Percentiles rank a stretch among this genome's conserved stretches.
Conservation (phyloP, 2,888 invertebrate species). For the Meiosimyza decipiens region DNA sequence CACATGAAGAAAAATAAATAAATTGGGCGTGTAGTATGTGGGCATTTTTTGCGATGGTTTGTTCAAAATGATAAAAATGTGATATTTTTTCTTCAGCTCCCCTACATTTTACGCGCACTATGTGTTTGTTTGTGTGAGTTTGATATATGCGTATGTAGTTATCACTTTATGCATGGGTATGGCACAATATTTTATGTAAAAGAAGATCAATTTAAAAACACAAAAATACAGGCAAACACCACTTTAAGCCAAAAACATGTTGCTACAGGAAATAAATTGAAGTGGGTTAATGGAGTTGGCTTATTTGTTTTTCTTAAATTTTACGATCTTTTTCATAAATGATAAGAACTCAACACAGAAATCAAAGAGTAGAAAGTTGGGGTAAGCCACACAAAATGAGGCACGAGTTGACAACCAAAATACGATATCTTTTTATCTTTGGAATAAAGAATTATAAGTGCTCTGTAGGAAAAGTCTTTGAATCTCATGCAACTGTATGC, state of each 20-base stretch:
- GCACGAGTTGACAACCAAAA: not conserved
- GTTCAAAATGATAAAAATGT: too few relatives aligned
- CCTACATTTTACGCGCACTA: not conserved
- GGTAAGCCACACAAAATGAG: not conserved
- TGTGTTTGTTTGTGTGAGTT: not conserved
- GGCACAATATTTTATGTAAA: slow-evolving; percentile 3
- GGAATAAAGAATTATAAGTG: too few relatives aligned
- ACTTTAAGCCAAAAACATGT: not conserved
- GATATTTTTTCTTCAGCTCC: too few relatives aligned
- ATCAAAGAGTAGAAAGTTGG: not conserved
- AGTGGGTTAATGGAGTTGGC: not conserved
- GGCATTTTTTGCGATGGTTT: not conserved
- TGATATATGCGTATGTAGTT: not conserved
- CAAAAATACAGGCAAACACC: not conserved
- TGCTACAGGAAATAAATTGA: too few relatives aligned
- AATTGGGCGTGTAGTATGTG: not conserved
- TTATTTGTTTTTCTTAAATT: not conserved
- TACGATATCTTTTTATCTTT: not conserved
- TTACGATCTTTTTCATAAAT: slow-evolving; percentile 17
- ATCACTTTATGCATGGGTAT: not conserved
- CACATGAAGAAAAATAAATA: not conserved
- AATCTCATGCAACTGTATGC: not conserved
- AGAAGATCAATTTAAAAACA: slow-evolving; percentile 12
- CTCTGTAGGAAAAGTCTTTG: too few relatives aligned
- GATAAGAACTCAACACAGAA: slow-evolving; percentile 20